A percentile compares a stretch with the other conserved stretches of the same genome.
These are phyloP conservation scores for Conus canariensis DNA, from an alignment of 2,888 invertebrate genomes.

Conservation along the genomic window DNA sequence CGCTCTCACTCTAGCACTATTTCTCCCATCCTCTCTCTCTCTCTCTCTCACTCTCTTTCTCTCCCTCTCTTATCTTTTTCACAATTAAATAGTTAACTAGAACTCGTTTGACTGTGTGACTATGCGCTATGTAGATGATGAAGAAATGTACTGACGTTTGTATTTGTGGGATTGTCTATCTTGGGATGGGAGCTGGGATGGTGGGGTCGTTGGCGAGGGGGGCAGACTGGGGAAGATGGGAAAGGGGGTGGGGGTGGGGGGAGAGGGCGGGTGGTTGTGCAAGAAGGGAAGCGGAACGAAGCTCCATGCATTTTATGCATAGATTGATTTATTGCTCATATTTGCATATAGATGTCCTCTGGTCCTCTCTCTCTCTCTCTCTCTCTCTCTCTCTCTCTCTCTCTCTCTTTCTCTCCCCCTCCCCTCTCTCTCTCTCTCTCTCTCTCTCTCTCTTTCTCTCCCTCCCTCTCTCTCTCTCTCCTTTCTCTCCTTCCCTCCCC, in stretches of 20 bases:
- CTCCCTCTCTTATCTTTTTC: not conserved
- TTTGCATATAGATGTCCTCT: not conserved
- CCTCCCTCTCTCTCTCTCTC: not conserved
- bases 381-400: not conserved
- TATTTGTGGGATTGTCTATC: too few relatives aligned
- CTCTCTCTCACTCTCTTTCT: not conserved
- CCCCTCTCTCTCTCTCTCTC: not conserved
- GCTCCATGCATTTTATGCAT: too few relatives aligned
- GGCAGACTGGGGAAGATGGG: too few relatives aligned
- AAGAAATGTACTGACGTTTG: too few relatives aligned
- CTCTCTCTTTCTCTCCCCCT: not conserved
- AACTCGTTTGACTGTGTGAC: too few relatives aligned
- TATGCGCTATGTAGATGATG: too few relatives aligned
- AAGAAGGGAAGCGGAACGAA: too few relatives aligned
- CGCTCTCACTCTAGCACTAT: not conserved
- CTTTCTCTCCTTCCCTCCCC: slow-evolving; percentile 35
- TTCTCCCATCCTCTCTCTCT: not conserved
- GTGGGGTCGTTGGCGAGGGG: too few relatives aligned
- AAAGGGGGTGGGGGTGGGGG: too few relatives aligned
- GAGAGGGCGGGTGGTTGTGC: too few relatives aligned
- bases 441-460: not conserved
- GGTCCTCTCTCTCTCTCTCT: not conserved
- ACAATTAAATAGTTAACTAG: not conserved
- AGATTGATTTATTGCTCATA: too few relatives aligned
- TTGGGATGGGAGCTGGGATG: too few relatives aligned